Conservation (phyloP, 2,797 vertebrate genomes). For the Phrynocephalus guinanensis region DNA sequence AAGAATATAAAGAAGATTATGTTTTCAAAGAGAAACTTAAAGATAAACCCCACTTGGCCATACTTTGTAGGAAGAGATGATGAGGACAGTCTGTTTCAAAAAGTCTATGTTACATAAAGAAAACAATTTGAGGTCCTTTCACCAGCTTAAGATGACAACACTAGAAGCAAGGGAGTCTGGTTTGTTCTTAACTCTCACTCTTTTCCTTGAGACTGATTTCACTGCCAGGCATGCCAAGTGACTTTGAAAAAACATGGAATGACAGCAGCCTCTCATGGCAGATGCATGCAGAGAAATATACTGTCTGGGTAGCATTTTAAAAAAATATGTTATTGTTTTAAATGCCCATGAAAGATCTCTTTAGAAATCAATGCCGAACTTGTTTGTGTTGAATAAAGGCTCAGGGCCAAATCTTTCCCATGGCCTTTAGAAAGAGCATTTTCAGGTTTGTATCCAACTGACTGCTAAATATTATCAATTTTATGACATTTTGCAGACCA, state of each 20-base stretch:
- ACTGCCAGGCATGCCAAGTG: background rate
- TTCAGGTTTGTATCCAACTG: background rate
- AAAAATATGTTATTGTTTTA: background rate
- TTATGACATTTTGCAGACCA: background rate
- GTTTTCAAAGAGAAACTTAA: background rate
- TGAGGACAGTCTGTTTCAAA: background rate
- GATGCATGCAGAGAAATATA: conserved; percentile 23
- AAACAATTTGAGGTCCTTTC: background rate
- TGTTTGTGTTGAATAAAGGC: background rate
- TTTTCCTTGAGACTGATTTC: conserved; percentile 1
- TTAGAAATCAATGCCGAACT: fast-evolving
- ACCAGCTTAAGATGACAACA: conserved; percentile 2
- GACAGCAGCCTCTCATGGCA: conserved; percentile 70
- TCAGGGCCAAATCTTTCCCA: fast-evolving
- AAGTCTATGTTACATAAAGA: background rate
- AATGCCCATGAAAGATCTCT: background rate
- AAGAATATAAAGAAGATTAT: background rate
- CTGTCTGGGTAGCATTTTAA: background rate
- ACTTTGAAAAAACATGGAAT: conserved; percentile 32
- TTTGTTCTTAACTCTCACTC: background rate
- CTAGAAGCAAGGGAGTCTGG: background rate
- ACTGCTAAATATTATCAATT: background rate
- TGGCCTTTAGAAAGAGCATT: background rate
- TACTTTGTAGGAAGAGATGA: background rate
- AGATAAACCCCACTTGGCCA: background rate